Evolutionary conservation across 2,113 vertebrate genomes (phyloP).

Genomic region (Tursiops truncatus): DNA sequence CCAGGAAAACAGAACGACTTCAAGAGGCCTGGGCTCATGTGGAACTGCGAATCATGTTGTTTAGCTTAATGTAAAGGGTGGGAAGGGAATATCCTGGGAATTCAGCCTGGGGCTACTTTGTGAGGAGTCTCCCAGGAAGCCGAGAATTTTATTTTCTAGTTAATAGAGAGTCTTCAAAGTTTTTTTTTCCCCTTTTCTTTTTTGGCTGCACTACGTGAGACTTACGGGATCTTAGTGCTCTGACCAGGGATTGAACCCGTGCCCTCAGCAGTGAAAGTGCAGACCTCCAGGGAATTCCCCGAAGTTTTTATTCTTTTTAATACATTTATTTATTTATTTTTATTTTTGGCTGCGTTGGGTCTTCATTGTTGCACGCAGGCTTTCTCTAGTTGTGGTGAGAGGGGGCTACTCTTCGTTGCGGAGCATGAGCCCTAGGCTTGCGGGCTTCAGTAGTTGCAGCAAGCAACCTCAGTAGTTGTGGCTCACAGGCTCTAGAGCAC

Average conservation of each 20-base stretch:
- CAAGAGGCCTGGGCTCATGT: background rate
- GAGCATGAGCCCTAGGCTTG: too few relatives aligned
- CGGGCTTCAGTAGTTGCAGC: too few relatives aligned
- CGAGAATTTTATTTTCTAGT: background rate
- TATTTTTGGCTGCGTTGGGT: too few relatives aligned
- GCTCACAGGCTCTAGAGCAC: too few relatives aligned
- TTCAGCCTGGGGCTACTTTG: background rate
- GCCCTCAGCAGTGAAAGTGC: background rate
- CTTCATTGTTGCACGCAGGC: too few relatives aligned
- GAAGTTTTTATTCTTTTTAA: too few relatives aligned
- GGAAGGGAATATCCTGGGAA: background rate
- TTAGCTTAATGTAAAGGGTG: conserved; percentile 1
- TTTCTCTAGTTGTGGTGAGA: too few relatives aligned
- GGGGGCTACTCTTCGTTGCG: too few relatives aligned
- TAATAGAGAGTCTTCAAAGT: background rate
- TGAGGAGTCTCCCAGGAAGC: background rate
- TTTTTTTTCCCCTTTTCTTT: background rate
- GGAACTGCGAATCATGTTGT: background rate
- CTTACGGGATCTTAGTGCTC: background rate
- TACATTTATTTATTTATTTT: too few relatives aligned
- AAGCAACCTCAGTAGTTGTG: too few relatives aligned
- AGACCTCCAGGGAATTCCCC: background rate
- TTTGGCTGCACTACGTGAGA: background rate
- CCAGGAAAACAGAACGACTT: background rate
- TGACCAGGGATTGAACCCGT: background rate